Percentiles rank a stretch among this genome's conserved stretches.
Conservation (phyloP, 1,140 invertebrate species). For the Tachypleus tridentatus region DNA sequence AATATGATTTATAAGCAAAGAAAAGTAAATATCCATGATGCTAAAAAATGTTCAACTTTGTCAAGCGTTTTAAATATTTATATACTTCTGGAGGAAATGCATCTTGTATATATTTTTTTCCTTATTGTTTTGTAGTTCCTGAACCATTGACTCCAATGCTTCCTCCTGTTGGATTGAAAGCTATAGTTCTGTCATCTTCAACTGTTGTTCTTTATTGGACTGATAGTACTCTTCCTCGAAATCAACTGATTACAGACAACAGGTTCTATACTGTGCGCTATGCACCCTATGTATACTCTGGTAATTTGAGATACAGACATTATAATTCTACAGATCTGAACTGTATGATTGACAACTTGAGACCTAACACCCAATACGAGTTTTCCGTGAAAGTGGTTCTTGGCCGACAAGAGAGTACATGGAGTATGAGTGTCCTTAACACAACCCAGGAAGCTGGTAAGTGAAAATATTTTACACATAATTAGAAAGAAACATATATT, state of each 20-base stretch:
- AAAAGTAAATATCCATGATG: too few relatives aligned
- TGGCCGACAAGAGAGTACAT: slow-evolving; percentile 70
- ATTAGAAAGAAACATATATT: too few relatives aligned
- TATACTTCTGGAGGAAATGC: too few relatives aligned
- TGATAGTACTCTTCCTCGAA: slow-evolving; percentile 70
- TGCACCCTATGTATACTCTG: slow-evolving; percentile 40
- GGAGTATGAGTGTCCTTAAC: slow-evolving; percentile 87
- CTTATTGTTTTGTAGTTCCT: slow-evolving; percentile 15
- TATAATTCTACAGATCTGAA: slow-evolving; percentile 82
- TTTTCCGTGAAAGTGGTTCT: slow-evolving; percentile 80
- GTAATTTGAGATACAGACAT: slow-evolving; percentile 51
- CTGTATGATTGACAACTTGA: slow-evolving; percentile 81
- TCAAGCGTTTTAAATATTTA: too few relatives aligned
- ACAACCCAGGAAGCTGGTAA: slow-evolving; percentile 62
- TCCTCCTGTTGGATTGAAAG: slow-evolving; percentile 85
- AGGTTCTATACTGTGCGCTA: slow-evolving; percentile 74
- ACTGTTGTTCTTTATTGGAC: slow-evolving; percentile 94
- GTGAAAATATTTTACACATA: not conserved
- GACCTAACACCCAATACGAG: slow-evolving; percentile 86
- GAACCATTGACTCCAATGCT: slow-evolving; percentile 50
- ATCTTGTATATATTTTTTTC: too few relatives aligned
- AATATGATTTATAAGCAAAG: too few relatives aligned
- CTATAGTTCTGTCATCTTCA: slow-evolving; percentile 66
- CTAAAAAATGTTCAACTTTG: too few relatives aligned
- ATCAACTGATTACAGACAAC: slow-evolving; percentile 63